Conservation (phyloP, 2,888 invertebrate genomes). For the Nudaria mundana region DNA sequence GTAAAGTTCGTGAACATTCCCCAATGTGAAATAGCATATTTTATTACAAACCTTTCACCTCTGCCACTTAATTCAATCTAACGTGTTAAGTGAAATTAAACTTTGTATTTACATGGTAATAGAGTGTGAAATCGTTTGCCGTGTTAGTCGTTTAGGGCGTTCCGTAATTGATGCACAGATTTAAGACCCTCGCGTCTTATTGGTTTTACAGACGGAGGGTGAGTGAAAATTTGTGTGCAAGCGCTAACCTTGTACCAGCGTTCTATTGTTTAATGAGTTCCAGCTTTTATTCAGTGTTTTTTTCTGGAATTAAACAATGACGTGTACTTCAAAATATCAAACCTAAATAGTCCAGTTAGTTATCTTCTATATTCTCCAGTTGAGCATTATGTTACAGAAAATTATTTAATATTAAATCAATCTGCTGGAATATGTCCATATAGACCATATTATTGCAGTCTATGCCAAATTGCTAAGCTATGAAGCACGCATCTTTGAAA, state of each 20-base stretch:
- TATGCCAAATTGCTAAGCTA: too few species aligned
- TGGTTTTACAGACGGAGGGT: constrained; percentile 73
- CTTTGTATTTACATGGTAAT: constrained; percentile 2
- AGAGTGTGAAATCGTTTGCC: constrained; percentile 35
- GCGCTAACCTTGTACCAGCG: constrained; percentile 64
- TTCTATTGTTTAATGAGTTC: too few species aligned
- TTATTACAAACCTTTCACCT: constrained; percentile 57
- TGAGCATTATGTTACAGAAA: too few species aligned
- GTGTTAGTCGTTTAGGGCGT: constrained; percentile 54
- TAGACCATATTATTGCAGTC: too few species aligned
- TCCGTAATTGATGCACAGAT: constrained; percentile 45
- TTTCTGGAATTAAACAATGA: too few species aligned
- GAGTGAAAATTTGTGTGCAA: constrained; percentile 50
- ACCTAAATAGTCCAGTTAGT: too few species aligned
- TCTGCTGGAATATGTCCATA: too few species aligned
- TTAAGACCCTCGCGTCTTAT: constrained; percentile 73
- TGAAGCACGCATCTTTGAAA: too few species aligned
- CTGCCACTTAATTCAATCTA: constrained; percentile 42
- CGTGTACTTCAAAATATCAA: too few species aligned
- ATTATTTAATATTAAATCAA: too few species aligned
- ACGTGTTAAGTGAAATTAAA: constrained; percentile 24
- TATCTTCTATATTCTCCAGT: too few species aligned
- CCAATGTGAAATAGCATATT: constrained; percentile 35
- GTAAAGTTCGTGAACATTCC: constrained; percentile 45
- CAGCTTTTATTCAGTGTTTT: too few species aligned